These are phyloP conservation scores for Nomada lathburiana DNA, from an alignment of 2,888 invertebrate species.

Conservation along the genomic window DNA sequence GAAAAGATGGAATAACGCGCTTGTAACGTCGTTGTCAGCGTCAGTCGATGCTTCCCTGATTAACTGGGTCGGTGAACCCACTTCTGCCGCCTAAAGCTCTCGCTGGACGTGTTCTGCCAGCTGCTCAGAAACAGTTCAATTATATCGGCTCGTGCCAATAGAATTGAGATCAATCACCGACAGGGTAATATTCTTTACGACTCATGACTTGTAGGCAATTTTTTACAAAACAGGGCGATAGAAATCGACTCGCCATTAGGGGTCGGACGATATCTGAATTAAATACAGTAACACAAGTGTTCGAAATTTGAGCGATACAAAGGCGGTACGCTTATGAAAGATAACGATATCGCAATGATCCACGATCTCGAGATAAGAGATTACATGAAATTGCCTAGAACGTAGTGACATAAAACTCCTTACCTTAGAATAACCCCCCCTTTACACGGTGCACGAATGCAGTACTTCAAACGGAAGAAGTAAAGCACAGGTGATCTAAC, in stretches of 20 bases:
- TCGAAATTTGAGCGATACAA: too few species aligned
- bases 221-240: too few species aligned
- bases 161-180: too few species aligned
- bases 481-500: neutral
- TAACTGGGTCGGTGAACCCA: slow-evolving; percentile 28
- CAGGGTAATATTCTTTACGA: neutral
- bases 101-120: neutral
- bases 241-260: too few species aligned
- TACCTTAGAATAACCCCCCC: neutral
- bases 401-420: neutral
- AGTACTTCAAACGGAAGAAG: neutral
- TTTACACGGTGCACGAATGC: neutral
- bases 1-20: slow-evolving; percentile 54
- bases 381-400: neutral
- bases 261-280: too few species aligned
- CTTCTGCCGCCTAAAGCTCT: slow-evolving; percentile 12
- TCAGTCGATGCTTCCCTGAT: slow-evolving; percentile 49
- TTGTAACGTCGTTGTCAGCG: slow-evolving; percentile 45
- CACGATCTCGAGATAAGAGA: too few species aligned
- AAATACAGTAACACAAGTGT: too few species aligned
- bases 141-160: too few species aligned
- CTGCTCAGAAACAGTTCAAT: neutral
- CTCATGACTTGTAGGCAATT: neutral
- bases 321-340: too few species aligned
- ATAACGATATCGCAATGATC: too few species aligned